phyloP scores from a whole-genome alignment of 2,797 vertebrate species.

The Dromococcyx pavoninus region DNA sequence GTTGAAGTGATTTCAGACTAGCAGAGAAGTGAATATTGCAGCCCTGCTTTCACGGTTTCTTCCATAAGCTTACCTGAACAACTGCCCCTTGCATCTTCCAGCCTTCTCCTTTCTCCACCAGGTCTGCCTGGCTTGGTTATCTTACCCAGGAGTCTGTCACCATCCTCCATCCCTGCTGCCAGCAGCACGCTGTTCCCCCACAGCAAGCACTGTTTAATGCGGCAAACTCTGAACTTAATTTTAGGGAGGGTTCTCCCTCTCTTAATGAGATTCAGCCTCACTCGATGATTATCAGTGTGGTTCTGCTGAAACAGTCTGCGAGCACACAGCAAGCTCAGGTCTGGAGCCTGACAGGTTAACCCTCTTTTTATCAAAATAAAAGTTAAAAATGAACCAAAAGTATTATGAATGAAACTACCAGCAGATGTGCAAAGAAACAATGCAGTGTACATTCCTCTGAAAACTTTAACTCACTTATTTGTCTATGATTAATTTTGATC shows the following conservation, averaged over 20 bases:
- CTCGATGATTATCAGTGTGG: background rate
- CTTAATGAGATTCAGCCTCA: background rate
- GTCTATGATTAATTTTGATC: background rate
- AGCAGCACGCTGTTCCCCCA: background rate
- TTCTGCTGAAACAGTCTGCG: background rate
- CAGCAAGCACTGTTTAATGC: background rate
- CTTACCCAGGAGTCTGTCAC: background rate
- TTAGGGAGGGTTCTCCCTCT: background rate
- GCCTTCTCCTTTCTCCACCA: background rate
- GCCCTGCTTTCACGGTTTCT: background rate
- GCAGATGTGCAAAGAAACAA: background rate
- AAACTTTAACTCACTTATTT: background rate
- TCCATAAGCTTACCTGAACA: background rate
- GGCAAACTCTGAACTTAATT: background rate
- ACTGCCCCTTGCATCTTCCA: background rate
- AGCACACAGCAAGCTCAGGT: background rate
- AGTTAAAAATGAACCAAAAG: background rate
- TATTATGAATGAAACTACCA: background rate
- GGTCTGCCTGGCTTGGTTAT: background rate
- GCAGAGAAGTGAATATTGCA: background rate
- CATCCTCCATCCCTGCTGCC: background rate
- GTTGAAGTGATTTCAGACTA: slow-evolving; percentile 14
- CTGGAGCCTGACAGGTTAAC: background rate
- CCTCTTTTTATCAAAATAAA: background rate
- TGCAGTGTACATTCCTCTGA: background rate